Evolutionary conservation across 2,113 vertebrate genomes (phyloP).

Genomic region (Podarcis cretensis): DNA sequence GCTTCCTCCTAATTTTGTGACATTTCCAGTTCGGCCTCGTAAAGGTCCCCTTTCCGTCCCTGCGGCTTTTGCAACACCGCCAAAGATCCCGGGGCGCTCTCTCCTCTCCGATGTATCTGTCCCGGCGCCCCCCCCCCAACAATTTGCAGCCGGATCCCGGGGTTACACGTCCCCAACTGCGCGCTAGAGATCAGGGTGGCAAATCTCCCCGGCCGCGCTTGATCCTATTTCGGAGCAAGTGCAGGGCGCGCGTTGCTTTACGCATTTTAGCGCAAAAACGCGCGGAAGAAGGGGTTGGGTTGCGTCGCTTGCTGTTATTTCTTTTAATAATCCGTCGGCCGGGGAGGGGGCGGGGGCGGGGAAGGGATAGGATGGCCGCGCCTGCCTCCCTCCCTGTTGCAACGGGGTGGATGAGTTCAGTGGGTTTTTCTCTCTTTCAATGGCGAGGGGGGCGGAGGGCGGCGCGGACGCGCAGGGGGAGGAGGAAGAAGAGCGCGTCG

Average conservation of each 20-base stretch:
- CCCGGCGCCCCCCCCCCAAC: not conserved
- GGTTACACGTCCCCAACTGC: not conserved
- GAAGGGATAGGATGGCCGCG: not conserved
- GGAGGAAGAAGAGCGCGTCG: not conserved
- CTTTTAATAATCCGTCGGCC: not conserved
- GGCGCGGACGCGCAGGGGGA: not conserved
- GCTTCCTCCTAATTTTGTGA: too few relatives aligned
- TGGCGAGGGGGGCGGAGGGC: not conserved
- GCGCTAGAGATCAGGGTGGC: not conserved
- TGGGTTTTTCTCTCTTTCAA: conserved; percentile 1
- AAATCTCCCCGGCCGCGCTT: not conserved
- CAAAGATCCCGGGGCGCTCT: not conserved
- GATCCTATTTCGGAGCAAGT: not conserved
- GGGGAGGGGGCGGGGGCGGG: not conserved
- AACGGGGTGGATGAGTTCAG: conserved; percentile 32
- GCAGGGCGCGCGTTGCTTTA: not conserved
- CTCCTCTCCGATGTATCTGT: not conserved
- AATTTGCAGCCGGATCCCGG: not conserved
- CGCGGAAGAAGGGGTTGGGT: not conserved
- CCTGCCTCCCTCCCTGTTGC: conserved; percentile 20
- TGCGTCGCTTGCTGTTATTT: not conserved
- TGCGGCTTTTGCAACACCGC: too few relatives aligned
- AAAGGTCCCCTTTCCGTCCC: not conserved
- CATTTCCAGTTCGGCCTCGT: not conserved
- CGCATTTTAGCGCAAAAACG: not conserved